Conservation (phyloP, 2,113 vertebrate genomes). For the Psilopsiagon aymara region DNA sequence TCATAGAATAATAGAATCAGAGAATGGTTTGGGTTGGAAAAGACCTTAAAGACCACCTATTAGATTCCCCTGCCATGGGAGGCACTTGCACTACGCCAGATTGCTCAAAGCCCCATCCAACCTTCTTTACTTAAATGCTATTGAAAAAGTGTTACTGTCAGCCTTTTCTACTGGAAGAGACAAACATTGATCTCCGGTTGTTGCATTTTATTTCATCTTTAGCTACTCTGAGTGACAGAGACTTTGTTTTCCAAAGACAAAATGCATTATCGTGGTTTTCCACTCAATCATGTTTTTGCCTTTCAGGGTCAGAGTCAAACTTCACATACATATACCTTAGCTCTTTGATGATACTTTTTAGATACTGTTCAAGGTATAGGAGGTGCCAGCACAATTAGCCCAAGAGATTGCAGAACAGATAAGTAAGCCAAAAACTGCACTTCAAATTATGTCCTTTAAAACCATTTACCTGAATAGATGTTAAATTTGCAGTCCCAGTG, state of each 20-base stretch:
- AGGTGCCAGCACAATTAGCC: neutral
- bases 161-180: neutral
- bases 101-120: neutral
- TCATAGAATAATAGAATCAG: neutral
- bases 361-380: neutral
- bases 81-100: neutral
- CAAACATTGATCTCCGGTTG: neutral
- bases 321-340: neutral
- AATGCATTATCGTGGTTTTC: neutral
- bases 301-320: neutral
- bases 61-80: neutral
- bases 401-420: neutral
- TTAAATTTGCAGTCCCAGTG: neutral
- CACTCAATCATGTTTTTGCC: neutral
- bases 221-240: neutral
- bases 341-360: neutral
- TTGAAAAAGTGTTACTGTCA: neutral
- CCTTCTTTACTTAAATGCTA: neutral
- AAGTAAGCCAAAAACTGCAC: neutral
- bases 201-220: neutral
- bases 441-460: neutral
- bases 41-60: neutral
- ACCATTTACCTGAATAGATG: neutral
- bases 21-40: neutral
- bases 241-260: neutral